phyloP scores from a whole-genome alignment of 2,888 invertebrate genomes.

The Campoletis raptor region DNA sequence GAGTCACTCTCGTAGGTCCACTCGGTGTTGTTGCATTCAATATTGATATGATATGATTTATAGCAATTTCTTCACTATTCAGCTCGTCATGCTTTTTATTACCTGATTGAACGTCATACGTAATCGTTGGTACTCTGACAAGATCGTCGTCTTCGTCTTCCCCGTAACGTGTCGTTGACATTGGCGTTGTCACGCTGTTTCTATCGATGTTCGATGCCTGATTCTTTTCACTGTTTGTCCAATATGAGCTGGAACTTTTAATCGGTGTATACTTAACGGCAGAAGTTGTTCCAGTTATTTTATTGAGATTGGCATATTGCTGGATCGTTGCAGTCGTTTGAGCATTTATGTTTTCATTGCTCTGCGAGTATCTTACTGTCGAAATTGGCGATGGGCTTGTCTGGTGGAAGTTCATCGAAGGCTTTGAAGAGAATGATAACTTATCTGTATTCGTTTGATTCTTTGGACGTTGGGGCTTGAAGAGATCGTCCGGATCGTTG shows the following conservation, averaged over 20 bases:
- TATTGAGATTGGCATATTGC: conserved; percentile 46
- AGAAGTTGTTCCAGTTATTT: conserved; percentile 50
- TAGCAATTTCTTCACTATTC: conserved; percentile 83
- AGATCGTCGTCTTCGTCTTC: conserved; percentile 80
- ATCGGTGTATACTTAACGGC: conserved; percentile 65
- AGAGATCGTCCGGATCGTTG: conserved; percentile 84
- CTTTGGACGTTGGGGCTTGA: conserved; percentile 73
- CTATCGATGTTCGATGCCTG: conserved; percentile 84
- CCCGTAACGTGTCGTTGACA: conserved; percentile 72
- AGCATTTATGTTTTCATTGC: conserved; percentile 4
- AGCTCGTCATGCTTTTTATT: conserved; percentile 81
- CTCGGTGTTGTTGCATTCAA: conserved; percentile 83
- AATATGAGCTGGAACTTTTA: conserved; percentile 40
- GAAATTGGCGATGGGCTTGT: conserved; percentile 28
- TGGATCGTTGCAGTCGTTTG: conserved; percentile 7
- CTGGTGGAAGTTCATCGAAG: background rate
- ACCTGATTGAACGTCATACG: conserved; percentile 78
- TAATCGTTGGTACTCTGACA: conserved; percentile 83
- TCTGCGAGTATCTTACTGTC: conserved; percentile 26
- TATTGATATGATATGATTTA: conserved; percentile 85
- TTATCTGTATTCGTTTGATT: background rate
- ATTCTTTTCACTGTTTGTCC: background rate
- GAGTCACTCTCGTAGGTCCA: conserved; percentile 59
- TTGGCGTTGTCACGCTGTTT: conserved; percentile 80
- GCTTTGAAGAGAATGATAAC: background rate